These are phyloP conservation scores for Apamea epomidion DNA, from an alignment of 2,888 invertebrate species.

Conservation along the genomic window DNA sequence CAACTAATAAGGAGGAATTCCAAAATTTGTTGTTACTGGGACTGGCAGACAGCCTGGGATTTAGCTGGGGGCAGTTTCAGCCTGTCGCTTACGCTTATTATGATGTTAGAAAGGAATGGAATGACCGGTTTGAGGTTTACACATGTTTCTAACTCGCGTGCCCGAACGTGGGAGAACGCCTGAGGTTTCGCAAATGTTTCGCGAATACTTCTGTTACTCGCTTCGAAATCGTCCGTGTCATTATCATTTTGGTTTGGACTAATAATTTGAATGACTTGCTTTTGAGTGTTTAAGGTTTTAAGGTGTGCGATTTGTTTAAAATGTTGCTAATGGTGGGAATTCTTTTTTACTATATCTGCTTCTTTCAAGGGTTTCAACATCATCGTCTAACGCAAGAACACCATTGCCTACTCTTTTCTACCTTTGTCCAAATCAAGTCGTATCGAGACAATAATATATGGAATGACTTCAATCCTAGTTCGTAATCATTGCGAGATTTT, in stretches of 20 bases:
- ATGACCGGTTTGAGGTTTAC: conserved; percentile 63
- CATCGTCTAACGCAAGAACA: not conserved
- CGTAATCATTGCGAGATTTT: conserved; percentile 33
- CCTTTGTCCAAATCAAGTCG: no score
- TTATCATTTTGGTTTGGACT: conserved; percentile 50
- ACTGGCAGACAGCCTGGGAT: conserved; percentile 80
- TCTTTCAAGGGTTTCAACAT: not conserved
- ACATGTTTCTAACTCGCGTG: conserved; percentile 75
- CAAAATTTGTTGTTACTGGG: conserved; percentile 55
- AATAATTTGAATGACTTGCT: conserved; percentile 27
- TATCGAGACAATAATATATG: not conserved
- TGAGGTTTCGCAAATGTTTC: conserved; percentile 74
- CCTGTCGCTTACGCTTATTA: conserved; percentile 68
- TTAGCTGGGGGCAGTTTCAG: conserved; percentile 77
- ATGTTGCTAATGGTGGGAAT: conserved; percentile 30
- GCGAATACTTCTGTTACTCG: conserved; percentile 63
- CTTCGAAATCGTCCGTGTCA: conserved; percentile 39
- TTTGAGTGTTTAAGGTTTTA: conserved; percentile 15
- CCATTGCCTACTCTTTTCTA: not conserved
- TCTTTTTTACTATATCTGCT: not conserved
- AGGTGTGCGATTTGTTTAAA: conserved; percentile 7
- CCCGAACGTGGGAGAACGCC: conserved; percentile 83
- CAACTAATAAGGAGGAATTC: conserved; percentile 46
- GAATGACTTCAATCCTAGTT: conserved; percentile 5
- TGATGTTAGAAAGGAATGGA: conserved; percentile 72